Evolutionary conservation across 2,113 vertebrate species (phyloP), one percentile per base, ranked within the genome.

Genomic region (Marmota flaviventris): DNA sequence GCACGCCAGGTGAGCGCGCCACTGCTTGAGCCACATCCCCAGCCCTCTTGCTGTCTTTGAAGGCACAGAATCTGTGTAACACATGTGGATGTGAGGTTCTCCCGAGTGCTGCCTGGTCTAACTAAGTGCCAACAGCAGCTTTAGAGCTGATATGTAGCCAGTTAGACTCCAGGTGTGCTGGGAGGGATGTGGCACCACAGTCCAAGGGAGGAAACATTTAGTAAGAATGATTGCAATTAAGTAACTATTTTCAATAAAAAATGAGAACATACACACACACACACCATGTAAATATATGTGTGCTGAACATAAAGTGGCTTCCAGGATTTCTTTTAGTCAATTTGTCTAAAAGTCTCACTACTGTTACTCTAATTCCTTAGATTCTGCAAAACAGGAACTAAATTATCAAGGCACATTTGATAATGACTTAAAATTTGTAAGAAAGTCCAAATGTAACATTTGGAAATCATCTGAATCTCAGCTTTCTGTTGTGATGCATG

Each of bases 381-480:
- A 90, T 91, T 98, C 93, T 88, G 37, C n/a, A 53, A 89, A 42
- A 7, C 3, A 72, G 51, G 63, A 96, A 89, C 77, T 37, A 65
- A 94, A 73, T 53, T 95, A 94, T 73, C n/a, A 63, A 87, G 96
- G 75, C 61, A 37, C 95, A 95, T 97, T 97, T 94, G 94, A 92
- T 45, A 95, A 89, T 96, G 85, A 82, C 51, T 93, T 94, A 88
- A 97, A 95, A 97, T 95, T 32, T 63, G 61, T 85, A 91, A 84
- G 32, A 32, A 92, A 94, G 94, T 91, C 86, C 96, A 98, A 98
- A 97, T 92, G 81, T 86, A 97, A 97, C 98, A 98, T 97, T 97
- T 98, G 98, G 98, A 98, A 98, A 51, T 92, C 96, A 98, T 98
- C 92, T 95, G 91, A 85, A 90, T 89, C 92, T 97, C 58, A 76